These are phyloP conservation scores for Ia io DNA, from an alignment of 2,113 vertebrate genomes.

Conservation along the genomic window DNA sequence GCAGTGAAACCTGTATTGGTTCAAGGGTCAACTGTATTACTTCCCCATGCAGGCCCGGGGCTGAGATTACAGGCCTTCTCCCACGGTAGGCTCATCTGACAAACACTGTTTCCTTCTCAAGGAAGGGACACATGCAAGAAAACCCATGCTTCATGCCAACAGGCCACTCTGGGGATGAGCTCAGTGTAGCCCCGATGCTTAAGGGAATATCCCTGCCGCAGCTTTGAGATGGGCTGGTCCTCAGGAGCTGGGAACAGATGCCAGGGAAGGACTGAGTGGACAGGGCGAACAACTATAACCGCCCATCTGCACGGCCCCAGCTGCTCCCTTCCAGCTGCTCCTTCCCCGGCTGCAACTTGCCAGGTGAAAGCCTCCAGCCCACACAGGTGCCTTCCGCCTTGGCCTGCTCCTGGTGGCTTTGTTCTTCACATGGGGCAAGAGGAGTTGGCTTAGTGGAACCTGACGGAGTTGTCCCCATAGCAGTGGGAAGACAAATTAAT, in stretches of 20 bases:
- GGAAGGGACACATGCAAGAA: background rate
- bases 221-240: background rate
- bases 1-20: background rate
- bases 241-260: too few relatives aligned
- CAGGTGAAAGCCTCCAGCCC: background rate
- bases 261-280: background rate
- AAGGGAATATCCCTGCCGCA: background rate
- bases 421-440: background rate
- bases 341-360: background rate
- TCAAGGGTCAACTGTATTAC: too few relatives aligned
- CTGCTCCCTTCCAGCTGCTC: background rate
- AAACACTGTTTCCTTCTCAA: background rate
- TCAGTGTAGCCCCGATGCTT: background rate
- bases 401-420: background rate
- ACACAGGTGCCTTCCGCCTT: background rate
- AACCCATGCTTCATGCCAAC: background rate
- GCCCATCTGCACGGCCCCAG: background rate
- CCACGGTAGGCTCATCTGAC: background rate
- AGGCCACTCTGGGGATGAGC: background rate
- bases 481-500: background rate
- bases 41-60: background rate
- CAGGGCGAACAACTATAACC: background rate
- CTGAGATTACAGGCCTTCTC: background rate
- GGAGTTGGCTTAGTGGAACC: too few relatives aligned
- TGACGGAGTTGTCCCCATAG: background rate